Percentiles rank a stretch among this genome's conserved stretches.
Evolutionary conservation across 2,113 vertebrate species (phyloP).

Genomic region (pig (Sus scrofa)): DNA sequence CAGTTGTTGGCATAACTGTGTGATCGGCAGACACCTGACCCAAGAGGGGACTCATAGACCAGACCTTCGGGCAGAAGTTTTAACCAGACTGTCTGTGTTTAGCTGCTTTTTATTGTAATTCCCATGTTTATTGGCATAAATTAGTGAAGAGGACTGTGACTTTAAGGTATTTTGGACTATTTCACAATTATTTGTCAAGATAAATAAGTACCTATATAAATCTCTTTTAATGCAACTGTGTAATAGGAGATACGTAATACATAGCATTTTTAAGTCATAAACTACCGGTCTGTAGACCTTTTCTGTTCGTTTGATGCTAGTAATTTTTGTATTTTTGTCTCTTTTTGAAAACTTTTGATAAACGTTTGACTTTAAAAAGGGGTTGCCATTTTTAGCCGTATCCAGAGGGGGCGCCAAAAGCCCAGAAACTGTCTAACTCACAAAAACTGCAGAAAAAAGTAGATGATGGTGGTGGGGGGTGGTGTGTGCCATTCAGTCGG

Average conservation of each 20-base stretch:
- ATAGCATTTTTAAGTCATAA: background rate
- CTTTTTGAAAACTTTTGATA: slow-evolving; percentile 48
- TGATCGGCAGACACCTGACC: background rate
- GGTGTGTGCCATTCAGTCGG: background rate
- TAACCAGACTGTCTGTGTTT: background rate
- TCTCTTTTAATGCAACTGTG: background rate
- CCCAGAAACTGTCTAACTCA: slow-evolving; percentile 87
- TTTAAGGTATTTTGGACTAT: slow-evolving; percentile 13
- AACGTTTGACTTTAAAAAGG: slow-evolving; percentile 28
- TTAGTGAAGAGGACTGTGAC: background rate
- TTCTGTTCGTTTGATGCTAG: slow-evolving; percentile 14
- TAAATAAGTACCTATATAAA: background rate
- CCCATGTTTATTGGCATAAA: background rate
- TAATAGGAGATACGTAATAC: background rate
- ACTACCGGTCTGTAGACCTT: background rate
- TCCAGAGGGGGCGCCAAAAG: slow-evolving; percentile 93
- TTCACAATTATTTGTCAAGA: slow-evolving; percentile 36
- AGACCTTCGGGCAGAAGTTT: background rate
- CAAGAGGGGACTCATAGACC: background rate
- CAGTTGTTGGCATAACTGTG: background rate
- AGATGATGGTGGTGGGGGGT: background rate
- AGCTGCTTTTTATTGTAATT: slow-evolving; percentile 3
- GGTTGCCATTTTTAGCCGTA: slow-evolving; percentile 57
- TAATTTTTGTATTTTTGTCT: background rate
- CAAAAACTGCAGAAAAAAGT: background rate